Base-by-base conservation (phyloP, 2,113 vertebrate species). In the Tonatia bakeri region DNA sequence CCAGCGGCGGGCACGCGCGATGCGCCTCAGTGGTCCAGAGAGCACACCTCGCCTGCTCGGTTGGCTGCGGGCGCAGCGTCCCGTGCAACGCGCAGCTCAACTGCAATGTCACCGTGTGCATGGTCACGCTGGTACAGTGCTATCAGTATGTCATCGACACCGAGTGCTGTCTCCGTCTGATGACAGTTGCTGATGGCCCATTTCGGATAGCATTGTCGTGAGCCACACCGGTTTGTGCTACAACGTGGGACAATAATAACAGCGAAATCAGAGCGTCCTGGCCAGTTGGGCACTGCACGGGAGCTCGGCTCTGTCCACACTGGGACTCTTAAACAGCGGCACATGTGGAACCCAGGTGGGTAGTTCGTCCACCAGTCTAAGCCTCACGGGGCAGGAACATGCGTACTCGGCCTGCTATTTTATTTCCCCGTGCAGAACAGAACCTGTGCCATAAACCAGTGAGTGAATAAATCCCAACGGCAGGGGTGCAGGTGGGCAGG, bases 1-100 rank as follows among this genome's bases (percentile, higher is more conserved):
- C 90, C 96, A 14, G 76, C 15, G 94, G 95, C 88, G 79, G 79
- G 87, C 17, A 36, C 40, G 7, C 45, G 52, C 33, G 96, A 65
- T 33, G 56, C 19, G 96, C 96, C 81, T 93, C 94, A 59, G 94
- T 52, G 95, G 93, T 54, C 96, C 80, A 10, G 86, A 31, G n/a
- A 19, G 47, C n/a, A 16, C 4, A 0, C 50, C 54, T n/a, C 22
- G 40, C 87, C 59, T 16, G n/a, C 26, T 76, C 50, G 67, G 65
- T 36, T 86, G 67, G 67, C 38, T 56, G 31, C 94, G 88, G 87
- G 95, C 92, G 56, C 81, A 84, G 72, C 79, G 31, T 40, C 40
- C 40, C 1, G n/a, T n/a, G n/a, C 54, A 87, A 38, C 24, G 0
- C 47, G 82, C 61, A 47, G 73, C 76, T 76, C 31, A 28, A 83